Evolutionary conservation across 1,140 invertebrate genomes (phyloP), one percentile per base, ranked within the genome.

Genomic region (Danaus plexippus): DNA sequence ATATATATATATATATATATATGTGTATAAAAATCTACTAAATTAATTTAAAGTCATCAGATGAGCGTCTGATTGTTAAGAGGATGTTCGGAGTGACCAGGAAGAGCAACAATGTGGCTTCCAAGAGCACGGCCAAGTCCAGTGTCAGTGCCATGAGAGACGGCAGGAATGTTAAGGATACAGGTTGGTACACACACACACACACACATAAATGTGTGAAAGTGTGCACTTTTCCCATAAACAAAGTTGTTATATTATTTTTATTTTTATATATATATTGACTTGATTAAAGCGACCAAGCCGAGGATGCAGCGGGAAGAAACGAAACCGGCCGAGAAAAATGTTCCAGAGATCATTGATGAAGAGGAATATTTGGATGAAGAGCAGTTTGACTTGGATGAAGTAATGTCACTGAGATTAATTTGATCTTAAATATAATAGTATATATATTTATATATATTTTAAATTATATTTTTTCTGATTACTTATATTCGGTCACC

Each of bases 311-410:
- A 65, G 9, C 56, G 48, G 6, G 71, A 72, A 9, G 70, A 73
- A 8, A 65, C 66, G 6, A 57, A 70, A 45, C 64, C 22, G 7
- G 22, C 7, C 7, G 22, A 32, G 22, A 32, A 32, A 32, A 2
- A 32, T 32, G 22, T 32, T 32, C 22, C 22, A 0, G 58, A 60
- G 40, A 54, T 60, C 13, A 60, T 60, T 1, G 52, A 59, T 42
- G 52, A 71, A 9, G 72, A 76, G 15, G 74, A 77, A 15, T 79
- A 75, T 44, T 44, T 79, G 12, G 74, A 77, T 1, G 73, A 75
- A 4, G 76, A 75, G 1, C 67, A 69, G 2, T 68, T 68, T 9
- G 71, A 77, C n/a, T 55, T 75, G 43, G 68, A 77, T 43, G 71
- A 78, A n/a, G 73, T 52, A 18, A 43, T 8, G 43, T 56, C 12